phyloP scores from a whole-genome alignment of 1,140 invertebrate genomes.

The Whitmania pigra region DNA sequence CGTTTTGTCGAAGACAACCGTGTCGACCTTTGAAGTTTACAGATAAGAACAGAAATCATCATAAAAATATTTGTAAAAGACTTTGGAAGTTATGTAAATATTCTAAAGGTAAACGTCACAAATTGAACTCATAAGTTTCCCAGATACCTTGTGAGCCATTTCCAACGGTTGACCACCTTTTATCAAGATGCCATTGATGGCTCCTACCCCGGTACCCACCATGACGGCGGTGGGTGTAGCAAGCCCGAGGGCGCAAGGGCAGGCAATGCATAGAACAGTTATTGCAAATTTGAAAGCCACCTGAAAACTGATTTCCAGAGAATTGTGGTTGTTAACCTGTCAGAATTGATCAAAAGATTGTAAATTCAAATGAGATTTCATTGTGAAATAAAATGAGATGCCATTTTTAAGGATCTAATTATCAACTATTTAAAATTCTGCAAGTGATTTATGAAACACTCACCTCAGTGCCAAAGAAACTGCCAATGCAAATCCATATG shows the following conservation, averaged over 20 bases:
- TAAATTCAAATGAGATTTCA: neutral
- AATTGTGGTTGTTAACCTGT: neutral
- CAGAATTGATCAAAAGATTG: neutral
- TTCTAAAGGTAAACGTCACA: too few species aligned
- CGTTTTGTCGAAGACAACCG: constrained; percentile 94
- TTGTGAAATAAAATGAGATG: too few species aligned
- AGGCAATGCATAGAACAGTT: constrained; percentile 91
- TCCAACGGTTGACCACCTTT: constrained; percentile 94
- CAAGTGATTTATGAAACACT: too few species aligned
- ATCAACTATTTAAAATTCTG: too few species aligned
- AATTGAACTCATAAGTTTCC: neutral
- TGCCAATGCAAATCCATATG: neutral
- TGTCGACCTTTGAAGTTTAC: constrained; percentile 73
- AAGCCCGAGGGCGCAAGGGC: constrained; percentile 87
- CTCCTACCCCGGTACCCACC: constrained; percentile 72
- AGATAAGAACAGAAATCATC: neutral
- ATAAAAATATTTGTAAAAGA: neutral
- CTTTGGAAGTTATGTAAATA: neutral
- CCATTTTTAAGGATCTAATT: too few species aligned
- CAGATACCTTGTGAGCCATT: constrained; percentile 43
- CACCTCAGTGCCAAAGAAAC: too few species aligned
- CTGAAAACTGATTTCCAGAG: constrained; percentile 11
- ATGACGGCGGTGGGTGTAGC: constrained; percentile 97
- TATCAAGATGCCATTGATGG: constrained; percentile 84
- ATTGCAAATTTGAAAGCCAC: constrained; percentile 81